Conservation (phyloP, 2,797 vertebrate species). For the Sebastes kiyomatsui region DNA sequence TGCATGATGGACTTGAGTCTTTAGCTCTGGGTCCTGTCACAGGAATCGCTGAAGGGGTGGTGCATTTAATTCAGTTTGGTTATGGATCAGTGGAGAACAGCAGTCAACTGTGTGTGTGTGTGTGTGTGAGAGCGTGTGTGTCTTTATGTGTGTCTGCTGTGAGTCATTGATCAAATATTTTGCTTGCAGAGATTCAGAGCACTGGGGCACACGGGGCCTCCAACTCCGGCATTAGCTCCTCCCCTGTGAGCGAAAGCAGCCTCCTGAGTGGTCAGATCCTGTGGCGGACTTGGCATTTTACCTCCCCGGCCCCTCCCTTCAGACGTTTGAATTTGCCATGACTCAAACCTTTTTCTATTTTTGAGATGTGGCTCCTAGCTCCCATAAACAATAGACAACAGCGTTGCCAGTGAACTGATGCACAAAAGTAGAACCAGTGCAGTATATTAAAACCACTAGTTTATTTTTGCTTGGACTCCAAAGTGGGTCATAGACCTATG, state of each 20-base stretch:
- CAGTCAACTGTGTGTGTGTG: background rate
- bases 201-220: slow-evolving; percentile 62
- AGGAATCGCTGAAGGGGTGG: slow-evolving; percentile 40
- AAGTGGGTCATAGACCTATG: background rate
- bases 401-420: slow-evolving; percentile 19
- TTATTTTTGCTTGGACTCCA: background rate
- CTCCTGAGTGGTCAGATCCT: slow-evolving; percentile 64
- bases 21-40: slow-evolving; percentile 31
- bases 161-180: slow-evolving; percentile 88
- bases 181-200: slow-evolving; percentile 75
- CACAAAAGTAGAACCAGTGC: background rate
- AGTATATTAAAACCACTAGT: background rate
- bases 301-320: slow-evolving; percentile 41
- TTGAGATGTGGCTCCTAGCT: slow-evolving; percentile 39
- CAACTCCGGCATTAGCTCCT: slow-evolving; percentile 51
- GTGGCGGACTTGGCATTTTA: slow-evolving; percentile 59
- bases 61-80: slow-evolving; percentile 53
- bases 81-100: slow-evolving; percentile 50
- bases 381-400: slow-evolving; percentile 46
- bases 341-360: slow-evolving; percentile 60
- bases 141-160: slow-evolving; percentile 64
- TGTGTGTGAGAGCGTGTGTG: background rate
- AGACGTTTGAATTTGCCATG: slow-evolving; percentile 63
- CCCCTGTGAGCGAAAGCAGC: slow-evolving; percentile 46
- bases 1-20: slow-evolving; percentile 38